Conservation (phyloP, 2,113 vertebrate species). For the Oceanodroma tethys region DNA sequence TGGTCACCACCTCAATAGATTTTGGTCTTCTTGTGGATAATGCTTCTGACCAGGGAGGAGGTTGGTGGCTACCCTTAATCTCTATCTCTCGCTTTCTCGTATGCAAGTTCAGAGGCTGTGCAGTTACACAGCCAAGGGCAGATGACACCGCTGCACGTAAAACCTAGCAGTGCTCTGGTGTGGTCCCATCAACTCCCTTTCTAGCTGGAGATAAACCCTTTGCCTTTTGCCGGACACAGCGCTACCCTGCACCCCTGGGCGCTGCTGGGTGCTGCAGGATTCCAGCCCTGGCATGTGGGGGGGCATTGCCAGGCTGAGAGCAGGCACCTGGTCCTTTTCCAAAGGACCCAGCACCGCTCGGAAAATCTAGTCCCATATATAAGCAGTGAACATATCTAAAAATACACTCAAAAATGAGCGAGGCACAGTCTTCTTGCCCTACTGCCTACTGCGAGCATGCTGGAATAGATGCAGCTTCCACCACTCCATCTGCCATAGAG, state of each 20-base stretch:
- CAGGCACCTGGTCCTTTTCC: background rate
- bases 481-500: background rate
- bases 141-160: rapidly evolving
- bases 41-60: background rate
- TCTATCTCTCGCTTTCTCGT: background rate
- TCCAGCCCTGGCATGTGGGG: rapidly evolving
- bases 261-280: background rate
- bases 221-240: background rate
- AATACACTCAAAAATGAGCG: background rate
- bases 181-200: background rate
- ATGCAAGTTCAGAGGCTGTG: background rate
- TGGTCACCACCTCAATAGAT: background rate
- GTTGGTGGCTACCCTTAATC: background rate
- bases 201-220: background rate
- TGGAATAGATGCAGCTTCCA: background rate
- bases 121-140: background rate
- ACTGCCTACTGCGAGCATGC: rapidly evolving
- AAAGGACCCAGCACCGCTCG: background rate
- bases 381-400: background rate
- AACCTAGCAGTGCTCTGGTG: background rate
- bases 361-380: background rate
- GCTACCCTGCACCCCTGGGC: too few relatives aligned
- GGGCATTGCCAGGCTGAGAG: background rate
- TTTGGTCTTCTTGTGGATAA: background rate
- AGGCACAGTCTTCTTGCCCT: background rate